phyloP scores from a whole-genome alignment of 2,113 vertebrate species.

The Barbus barbus region DNA sequence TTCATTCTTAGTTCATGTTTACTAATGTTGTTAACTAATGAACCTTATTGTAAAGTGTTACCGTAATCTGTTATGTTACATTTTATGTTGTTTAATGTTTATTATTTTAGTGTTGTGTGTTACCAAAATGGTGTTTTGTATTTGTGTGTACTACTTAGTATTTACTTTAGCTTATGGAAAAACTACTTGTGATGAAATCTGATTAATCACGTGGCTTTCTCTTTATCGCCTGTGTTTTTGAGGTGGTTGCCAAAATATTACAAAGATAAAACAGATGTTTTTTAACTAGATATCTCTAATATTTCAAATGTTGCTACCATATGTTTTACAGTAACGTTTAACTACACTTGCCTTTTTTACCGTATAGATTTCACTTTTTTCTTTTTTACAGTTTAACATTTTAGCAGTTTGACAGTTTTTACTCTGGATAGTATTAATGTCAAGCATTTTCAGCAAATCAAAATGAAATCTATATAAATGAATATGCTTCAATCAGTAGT shows the following conservation, averaged over 20 bases:
- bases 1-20: too few relatives aligned
- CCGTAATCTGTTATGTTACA: too few relatives aligned
- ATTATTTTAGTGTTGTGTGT: too few relatives aligned
- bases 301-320: not conserved
- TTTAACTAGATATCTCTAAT: too few relatives aligned
- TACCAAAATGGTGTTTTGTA: not conserved
- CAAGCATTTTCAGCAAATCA: not conserved
- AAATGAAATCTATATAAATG: not conserved
- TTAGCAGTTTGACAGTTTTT: not conserved
- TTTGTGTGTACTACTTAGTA: not conserved
- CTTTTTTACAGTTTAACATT: not conserved
- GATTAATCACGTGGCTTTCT: not conserved
- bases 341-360: not conserved
- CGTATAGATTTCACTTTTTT: not conserved
- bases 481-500: not conserved
- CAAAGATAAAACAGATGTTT: not conserved
- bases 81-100: not conserved
- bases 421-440: not conserved
- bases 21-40: too few relatives aligned
- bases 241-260: not conserved
- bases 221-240: not conserved
- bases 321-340: not conserved
- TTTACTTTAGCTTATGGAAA: not conserved
- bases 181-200: not conserved
- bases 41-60: too few relatives aligned